Percentiles rank a stretch among this genome's conserved stretches.
These are phyloP conservation scores for Bettongia penicillata DNA, from an alignment of 2,113 vertebrate genomes.

Conservation along the genomic window DNA sequence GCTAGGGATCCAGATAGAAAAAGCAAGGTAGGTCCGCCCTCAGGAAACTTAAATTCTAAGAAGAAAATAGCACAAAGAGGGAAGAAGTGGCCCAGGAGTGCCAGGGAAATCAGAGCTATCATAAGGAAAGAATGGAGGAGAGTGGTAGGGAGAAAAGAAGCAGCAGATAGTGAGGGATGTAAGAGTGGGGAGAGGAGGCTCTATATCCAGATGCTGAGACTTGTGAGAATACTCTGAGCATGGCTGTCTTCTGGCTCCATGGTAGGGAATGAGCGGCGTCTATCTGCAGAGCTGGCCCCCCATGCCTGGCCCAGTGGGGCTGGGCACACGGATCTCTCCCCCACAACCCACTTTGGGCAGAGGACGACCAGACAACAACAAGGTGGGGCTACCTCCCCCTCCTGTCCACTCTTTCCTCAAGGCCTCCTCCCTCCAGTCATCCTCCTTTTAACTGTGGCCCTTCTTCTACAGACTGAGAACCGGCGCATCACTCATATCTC, in stretches of 20 bases:
- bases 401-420: too few relatives aligned
- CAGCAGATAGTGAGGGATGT: neutral
- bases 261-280: slow-evolving; percentile 77
- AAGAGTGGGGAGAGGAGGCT: neutral
- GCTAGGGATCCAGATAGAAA: neutral
- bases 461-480: slow-evolving; percentile 85
- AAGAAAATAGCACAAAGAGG: neutral
- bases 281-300: slow-evolving; percentile 68
- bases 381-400: slow-evolving; percentile 81
- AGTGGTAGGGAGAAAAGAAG: neutral
- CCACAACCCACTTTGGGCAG: slow-evolving; percentile 78
- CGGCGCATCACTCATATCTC: slow-evolving; percentile 97
- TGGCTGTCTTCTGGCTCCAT: slow-evolving; percentile 41
- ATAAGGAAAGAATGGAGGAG: neutral
- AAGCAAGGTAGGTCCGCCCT: neutral
- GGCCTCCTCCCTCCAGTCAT: neutral
- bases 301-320: slow-evolving; percentile 63
- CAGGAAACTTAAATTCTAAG: neutral
- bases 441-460: neutral
- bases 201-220: neutral
- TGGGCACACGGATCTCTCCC: slow-evolving; percentile 76
- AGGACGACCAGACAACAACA: slow-evolving; percentile 87
- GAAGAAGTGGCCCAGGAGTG: neutral
- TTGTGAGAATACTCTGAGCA: neutral
- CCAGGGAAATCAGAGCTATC: too few relatives aligned